Conservation (phyloP, 2,888 invertebrate species). For the Melipona beecheii region DNA sequence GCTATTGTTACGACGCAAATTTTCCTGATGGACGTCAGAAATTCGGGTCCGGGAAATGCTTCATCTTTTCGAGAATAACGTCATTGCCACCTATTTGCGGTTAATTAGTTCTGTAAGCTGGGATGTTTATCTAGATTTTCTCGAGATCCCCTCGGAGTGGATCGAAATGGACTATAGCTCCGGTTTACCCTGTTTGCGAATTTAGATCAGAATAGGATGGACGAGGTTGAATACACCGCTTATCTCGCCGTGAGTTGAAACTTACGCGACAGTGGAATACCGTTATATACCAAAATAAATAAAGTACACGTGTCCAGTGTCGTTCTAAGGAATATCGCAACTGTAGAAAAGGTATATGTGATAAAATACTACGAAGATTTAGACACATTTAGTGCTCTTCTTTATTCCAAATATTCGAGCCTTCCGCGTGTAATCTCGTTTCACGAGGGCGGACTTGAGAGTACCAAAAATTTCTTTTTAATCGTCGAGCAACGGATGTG, state of each 20-base stretch:
- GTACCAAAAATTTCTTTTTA: neutral
- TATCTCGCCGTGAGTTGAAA: neutral
- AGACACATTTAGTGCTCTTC: no score
- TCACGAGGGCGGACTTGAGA: no score
- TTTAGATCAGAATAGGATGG: neutral
- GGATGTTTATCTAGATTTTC: neutral
- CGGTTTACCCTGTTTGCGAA: neutral
- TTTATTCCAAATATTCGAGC: no score
- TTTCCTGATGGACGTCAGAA: neutral
- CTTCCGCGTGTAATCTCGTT: no score
- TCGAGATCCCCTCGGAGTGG: no score
- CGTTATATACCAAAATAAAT: neutral
- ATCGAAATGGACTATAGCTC: no score
- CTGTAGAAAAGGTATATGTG: no score
- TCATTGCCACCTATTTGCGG: neutral
- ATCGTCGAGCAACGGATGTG: neutral
- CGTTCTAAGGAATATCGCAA: no score
- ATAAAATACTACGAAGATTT: no score
- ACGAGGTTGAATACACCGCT: neutral
- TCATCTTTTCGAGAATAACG: neutral
- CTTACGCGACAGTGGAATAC: neutral
- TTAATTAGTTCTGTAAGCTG: neutral
- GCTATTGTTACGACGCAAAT: constrained; percentile 14
- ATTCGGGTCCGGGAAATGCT: neutral
- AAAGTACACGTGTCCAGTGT: no score